These are phyloP conservation scores for Oryctolagus cuniculus DNA, from an alignment of 2,113 vertebrate species.

Conservation along the genomic window DNA sequence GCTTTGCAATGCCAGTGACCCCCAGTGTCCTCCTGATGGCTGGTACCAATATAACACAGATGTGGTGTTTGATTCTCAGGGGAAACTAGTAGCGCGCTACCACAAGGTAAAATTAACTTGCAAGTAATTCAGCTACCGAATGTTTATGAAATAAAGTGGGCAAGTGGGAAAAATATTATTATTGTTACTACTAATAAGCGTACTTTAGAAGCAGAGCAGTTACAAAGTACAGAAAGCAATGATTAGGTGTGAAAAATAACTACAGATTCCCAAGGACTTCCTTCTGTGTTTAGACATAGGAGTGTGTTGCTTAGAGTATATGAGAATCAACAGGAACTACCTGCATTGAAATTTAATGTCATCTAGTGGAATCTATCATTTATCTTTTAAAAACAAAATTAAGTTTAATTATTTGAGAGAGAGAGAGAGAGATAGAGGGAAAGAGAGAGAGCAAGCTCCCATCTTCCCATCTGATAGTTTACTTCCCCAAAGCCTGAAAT, in stretches of 20 bases:
- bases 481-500: too few relatives aligned
- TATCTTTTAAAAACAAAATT: too few relatives aligned
- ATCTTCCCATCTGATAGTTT: too few relatives aligned
- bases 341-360: not conserved
- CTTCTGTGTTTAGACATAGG: not conserved
- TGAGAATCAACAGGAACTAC: not conserved
- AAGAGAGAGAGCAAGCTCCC: too few relatives aligned
- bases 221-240: not conserved
- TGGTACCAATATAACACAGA: conserved; percentile 82
- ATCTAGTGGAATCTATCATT: not conserved
- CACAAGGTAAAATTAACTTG: conserved; percentile 79
- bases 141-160: not conserved
- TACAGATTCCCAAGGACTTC: not conserved
- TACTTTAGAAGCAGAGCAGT: not conserved
- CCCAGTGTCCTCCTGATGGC: conserved; percentile 75
- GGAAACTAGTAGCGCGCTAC: conserved; percentile 81
- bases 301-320: not conserved
- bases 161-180: not conserved
- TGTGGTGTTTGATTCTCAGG: conserved; percentile 82
- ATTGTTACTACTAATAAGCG: not conserved
- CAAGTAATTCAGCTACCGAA: not conserved
- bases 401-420: too few relatives aligned
- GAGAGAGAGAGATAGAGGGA: too few relatives aligned
- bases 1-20: conserved; percentile 67
- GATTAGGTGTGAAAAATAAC: not conserved